Evolutionary conservation across 2,113 vertebrate species (phyloP).

Genomic region (Mesoclemmys tuberculata): DNA sequence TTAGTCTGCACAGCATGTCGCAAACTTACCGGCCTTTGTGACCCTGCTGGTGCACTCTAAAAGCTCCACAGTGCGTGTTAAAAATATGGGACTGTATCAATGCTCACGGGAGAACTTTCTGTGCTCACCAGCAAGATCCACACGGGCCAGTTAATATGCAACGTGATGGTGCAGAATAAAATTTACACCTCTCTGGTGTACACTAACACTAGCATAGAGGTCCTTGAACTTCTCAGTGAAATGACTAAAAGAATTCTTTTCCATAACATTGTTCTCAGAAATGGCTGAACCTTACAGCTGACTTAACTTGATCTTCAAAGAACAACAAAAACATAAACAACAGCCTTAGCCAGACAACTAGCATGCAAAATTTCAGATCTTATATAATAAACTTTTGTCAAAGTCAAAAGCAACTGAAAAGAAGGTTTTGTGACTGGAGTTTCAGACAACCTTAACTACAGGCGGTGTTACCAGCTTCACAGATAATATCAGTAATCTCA

Average conservation of each 20-base stretch:
- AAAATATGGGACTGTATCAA: background rate
- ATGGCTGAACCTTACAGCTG: background rate
- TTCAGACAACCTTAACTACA: background rate
- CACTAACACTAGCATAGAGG: too few relatives aligned
- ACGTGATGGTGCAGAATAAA: too few relatives aligned
- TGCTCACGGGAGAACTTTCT: too few relatives aligned
- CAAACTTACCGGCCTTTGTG: background rate
- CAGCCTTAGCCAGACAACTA: background rate
- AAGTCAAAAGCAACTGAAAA: background rate
- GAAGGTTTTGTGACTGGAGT: background rate
- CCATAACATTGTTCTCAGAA: background rate
- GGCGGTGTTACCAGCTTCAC: background rate
- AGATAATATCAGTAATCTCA: background rate
- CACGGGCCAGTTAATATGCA: too few relatives aligned
- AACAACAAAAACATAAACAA: background rate
- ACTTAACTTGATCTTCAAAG: background rate
- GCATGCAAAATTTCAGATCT: background rate
- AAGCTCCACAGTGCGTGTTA: background rate
- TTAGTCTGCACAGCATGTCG: background rate
- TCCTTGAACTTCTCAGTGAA: too few relatives aligned
- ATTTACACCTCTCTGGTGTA: too few relatives aligned
- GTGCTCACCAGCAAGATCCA: too few relatives aligned
- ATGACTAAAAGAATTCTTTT: background rate
- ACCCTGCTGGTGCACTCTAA: background rate
- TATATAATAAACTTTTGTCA: background rate